Evolutionary conservation across 92 coral and sea anemone species (phyloP), one percentile per base, ranked within the genome.

Genomic region (Porites rus): DNA sequence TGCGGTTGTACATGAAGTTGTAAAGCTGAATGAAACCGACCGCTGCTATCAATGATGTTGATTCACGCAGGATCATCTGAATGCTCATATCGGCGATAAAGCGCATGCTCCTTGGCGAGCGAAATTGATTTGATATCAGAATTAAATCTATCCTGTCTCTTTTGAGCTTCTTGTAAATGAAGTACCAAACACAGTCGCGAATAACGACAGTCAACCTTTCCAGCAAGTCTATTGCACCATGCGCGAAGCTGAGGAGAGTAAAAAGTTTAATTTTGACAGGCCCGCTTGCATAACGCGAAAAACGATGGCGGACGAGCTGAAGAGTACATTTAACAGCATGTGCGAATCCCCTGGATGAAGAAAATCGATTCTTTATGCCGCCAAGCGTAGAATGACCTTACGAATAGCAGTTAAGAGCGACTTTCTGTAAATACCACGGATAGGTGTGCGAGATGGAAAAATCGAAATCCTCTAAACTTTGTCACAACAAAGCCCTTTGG

Each of bases 281-380:
- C n/a, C 91, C 0, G 94, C 94, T 76, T 91, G 97, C 88, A 94
- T 76, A 14, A 86, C 87, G 9, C 97, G 92, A 72, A 85, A 92
- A 1, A 90, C 85, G 9, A 85, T 65, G 7, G 94, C 89, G n/a
- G n/a, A 1, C 85, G 68, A 60, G 2, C 75, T 89, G 79, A 78
- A 85, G 46, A 87, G 31, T 2, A 56, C 51, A 17, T 75, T 65
- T 12, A 89, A 86, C 6, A 92, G 22, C 10, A 72, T 72, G 71
- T 91, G 76, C 31, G 81, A 66, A 8, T 62, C 79, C 0, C 92
- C 94, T 8, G 93, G 92, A 19, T 91, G 90, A 4, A 81, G 75
- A 9, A 86, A 75, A 9, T 87, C 73, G 60, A 92, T 64, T 61
- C 81, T 83, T 68, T 85, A 89, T 3, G 88, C 88, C 8, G 86